These are phyloP conservation scores for Epistrophella euchroma DNA, from an alignment of 2,888 invertebrate species.

Conservation along the genomic window DNA sequence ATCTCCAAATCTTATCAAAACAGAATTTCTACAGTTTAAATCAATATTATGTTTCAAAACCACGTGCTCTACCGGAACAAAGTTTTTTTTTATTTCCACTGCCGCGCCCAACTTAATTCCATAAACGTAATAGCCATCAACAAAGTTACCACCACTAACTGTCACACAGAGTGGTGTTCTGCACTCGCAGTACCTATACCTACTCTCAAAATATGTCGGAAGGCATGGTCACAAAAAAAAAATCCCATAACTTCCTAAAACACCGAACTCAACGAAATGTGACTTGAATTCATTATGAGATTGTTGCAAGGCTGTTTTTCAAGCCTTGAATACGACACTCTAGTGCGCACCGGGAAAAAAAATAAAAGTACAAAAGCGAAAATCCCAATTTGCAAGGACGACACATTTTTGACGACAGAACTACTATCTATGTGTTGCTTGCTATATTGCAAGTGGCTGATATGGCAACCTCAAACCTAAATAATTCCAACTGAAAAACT, in stretches of 20 bases:
- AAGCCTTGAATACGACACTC: constrained; percentile 37
- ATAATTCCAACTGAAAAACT: not conserved
- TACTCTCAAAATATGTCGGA: constrained; percentile 64
- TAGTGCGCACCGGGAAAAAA: constrained; percentile 9
- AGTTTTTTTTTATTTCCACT: constrained; percentile 29
- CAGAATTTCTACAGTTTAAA: constrained; percentile 44
- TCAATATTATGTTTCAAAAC: constrained; percentile 52
- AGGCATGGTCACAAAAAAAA: constrained; percentile 66
- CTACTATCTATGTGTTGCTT: constrained; percentile 16
- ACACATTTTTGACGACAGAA: constrained; percentile 72
- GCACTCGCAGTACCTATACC: constrained; percentile 12
- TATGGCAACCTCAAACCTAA: constrained; percentile 1
- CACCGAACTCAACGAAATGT: constrained; percentile 76
- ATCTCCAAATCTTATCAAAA: not conserved
- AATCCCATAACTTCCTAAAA: constrained; percentile 76
- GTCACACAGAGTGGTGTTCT: constrained; percentile 46
- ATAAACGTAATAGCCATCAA: constrained; percentile 73
- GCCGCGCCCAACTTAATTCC: constrained; percentile 73
- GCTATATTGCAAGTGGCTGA: not conserved
- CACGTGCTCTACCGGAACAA: constrained; percentile 60
- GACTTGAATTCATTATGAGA: constrained; percentile 73
- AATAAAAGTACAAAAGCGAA: constrained; percentile 26
- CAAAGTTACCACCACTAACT: constrained; percentile 73
- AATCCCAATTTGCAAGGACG: constrained; percentile 65
- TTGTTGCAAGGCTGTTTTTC: constrained; percentile 60